Conservation (phyloP, 2,888 invertebrate species). For the Resseliella maxima region DNA sequence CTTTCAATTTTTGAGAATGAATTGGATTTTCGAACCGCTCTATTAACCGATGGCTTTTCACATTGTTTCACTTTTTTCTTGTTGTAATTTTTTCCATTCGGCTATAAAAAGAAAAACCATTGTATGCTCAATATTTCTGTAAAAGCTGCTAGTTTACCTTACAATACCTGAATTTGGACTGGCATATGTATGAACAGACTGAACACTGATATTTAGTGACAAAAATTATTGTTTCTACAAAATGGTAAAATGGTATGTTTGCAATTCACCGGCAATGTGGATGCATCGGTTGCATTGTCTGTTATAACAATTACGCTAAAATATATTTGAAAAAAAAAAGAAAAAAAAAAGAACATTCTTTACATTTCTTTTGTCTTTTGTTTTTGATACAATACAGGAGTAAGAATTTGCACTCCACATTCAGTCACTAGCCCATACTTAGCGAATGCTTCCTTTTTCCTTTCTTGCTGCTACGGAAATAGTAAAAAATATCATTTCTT, state of each 20-base stretch:
- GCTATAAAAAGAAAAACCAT: neutral
- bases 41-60: neutral
- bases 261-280: neutral
- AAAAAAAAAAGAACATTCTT: neutral
- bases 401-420: neutral
- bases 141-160: neutral
- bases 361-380: conserved; percentile 15
- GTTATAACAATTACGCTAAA: neutral
- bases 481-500: neutral
- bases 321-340: neutral
- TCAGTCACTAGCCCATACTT: neutral
- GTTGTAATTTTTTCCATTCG: neutral
- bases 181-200: too few relatives aligned
- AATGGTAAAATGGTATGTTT: neutral
- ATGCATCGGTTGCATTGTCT: too few relatives aligned
- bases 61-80: neutral
- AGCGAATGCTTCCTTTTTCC: neutral
- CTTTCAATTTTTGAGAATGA: neutral
- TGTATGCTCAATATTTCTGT: neutral
- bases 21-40: neutral
- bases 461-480: neutral
- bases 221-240: neutral
- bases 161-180: neutral
- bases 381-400: neutral
- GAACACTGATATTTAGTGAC: neutral